A percentile compares a stretch with the other conserved stretches of the same genome.
These are phyloP conservation scores for Tridacna crocea DNA, from an alignment of 2,888 invertebrate genomes.

Conservation along the genomic window DNA sequence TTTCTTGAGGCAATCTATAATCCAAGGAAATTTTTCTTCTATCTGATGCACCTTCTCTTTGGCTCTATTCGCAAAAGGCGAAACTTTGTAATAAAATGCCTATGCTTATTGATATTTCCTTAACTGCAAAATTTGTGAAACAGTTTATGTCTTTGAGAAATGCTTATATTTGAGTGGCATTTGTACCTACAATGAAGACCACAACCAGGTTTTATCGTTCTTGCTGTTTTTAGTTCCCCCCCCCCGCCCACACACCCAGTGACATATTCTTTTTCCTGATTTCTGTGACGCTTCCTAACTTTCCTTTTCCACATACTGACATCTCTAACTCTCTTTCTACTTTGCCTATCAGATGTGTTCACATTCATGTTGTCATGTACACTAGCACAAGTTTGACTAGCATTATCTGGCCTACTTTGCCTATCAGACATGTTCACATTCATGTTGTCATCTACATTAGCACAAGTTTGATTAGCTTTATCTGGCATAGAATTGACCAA, in stretches of 20 bases:
- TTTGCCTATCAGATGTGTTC: too few relatives aligned
- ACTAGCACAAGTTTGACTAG: background rate
- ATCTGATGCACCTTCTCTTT: background rate
- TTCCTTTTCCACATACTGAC: conserved; percentile 24
- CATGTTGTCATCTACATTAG: background rate
- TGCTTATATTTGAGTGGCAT: conserved; percentile 12
- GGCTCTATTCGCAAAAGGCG: background rate
- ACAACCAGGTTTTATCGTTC: conserved; percentile 24
- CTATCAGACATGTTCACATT: conserved; percentile 1
- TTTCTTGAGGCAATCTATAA: conserved; percentile 26
- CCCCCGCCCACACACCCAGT: too few relatives aligned
- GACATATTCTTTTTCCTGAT: conserved; percentile 11
- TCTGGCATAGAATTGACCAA: too few relatives aligned
- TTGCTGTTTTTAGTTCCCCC: background rate
- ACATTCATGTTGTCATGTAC: background rate
- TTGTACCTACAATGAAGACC: conserved; percentile 15
- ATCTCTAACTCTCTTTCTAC: conserved; percentile 17
- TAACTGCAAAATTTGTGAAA: conserved; percentile 34
- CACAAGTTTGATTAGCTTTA: background rate
- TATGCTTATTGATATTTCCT: conserved; percentile 29
- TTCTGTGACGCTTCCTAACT: conserved; percentile 15
- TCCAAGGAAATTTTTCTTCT: conserved; percentile 19
- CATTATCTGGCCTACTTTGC: too few relatives aligned
- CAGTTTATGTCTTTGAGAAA: conserved; percentile 15
- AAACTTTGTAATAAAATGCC: conserved; percentile 33